Evolutionary conservation across 2,888 invertebrate genomes (phyloP), one percentile per base, ranked within the genome.

Genomic region (Clostera curtula): DNA sequence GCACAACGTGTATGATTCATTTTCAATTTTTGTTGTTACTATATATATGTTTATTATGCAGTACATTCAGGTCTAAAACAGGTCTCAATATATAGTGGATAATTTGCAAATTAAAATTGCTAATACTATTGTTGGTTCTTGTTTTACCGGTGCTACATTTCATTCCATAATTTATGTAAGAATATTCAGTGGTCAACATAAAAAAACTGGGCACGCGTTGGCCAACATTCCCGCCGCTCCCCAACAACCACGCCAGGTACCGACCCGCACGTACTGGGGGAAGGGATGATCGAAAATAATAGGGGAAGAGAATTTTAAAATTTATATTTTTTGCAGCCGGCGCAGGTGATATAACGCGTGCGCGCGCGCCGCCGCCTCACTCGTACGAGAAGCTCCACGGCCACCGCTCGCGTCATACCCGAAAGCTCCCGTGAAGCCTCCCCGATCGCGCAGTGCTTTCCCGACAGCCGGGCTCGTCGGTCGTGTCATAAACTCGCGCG

Each of bases 221-320:
- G 62, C 52, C 50, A 48, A 38, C 51, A 34, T 56, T 41, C 53
- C 52, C 42, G 41, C 44, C 43, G 40, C 25, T 34, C 67, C 65
- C 61, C 56, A 61, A 48, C 54, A 53, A 59, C 62, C 55, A 64
- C 54, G 59, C 82, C 80, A 82, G 83, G 83, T 82, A 83, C 82
- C 59, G 63, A 69, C 80, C 73, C 76, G 79, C 73, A 79, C 77
- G 70, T 68, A 73, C 55, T 49, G 56, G 72, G 77, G 80, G 83
- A 76, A 83, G 83, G 83, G 82, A 82, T 83, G 83, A 74, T 77
- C 79, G 71, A 80, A 82, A 83, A 83, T 82, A 82, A 83, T 82
- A 83, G 80, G 83, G 83, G 82, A 82, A 80, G 82, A 80, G 77
- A 79, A 79, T 77, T 83, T 80, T 75, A 63, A 80, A 80, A 74